Base-by-base conservation (phyloP, 2,888 invertebrate genomes). In the Philereme vetulata region DNA sequence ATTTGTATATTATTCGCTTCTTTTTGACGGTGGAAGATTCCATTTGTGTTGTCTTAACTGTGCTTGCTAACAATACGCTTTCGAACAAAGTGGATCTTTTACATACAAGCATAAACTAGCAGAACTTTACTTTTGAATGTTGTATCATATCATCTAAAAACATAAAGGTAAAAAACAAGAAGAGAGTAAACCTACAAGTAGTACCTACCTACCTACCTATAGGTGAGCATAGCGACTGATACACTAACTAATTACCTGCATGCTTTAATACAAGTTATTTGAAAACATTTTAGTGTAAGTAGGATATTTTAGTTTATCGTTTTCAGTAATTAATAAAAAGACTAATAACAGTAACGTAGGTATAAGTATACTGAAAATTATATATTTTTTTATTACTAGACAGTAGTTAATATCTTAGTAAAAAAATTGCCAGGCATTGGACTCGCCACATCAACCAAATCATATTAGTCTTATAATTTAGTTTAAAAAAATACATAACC, bases 1-100 rank as follows among this genome's bases (percentile, higher is more conserved):
- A 55, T 46, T 7, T 62, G 58, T 64, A 56, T 55, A 46, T 54
- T 51, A 53, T 8, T 38, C 42, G 48, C 56, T 58, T 62, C 55
- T 45, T 56, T 52, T 56, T 53, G 53, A 60, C 36, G 65, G 69
- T 69, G 65, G 59, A 69, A 65, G 68, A 62, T 47, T 69, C 65
- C 64, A 62, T 65, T 69, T 67, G 60, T 64, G 54, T 67, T 58
- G 49, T 62, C 42, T n/a, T 65, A 66, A 50, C 62, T 58, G 56
- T 55, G 67, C 69, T 65, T 47, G 40, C 66, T 70, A 66, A 70
- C 66, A 63, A 53, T 54, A 65, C 63, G 67, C 69, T 65, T 62
- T 62, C 51, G 36, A 36, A 36, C 65, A 60, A 64, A 66, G 56
- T 70, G 69, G 69, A 70, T 65, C 67, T 70, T 67, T 70, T 64